Evolutionary conservation across 1,140 invertebrate genomes (phyloP), one percentile per base, ranked within the genome.

Genomic region (Limonius californicus): DNA sequence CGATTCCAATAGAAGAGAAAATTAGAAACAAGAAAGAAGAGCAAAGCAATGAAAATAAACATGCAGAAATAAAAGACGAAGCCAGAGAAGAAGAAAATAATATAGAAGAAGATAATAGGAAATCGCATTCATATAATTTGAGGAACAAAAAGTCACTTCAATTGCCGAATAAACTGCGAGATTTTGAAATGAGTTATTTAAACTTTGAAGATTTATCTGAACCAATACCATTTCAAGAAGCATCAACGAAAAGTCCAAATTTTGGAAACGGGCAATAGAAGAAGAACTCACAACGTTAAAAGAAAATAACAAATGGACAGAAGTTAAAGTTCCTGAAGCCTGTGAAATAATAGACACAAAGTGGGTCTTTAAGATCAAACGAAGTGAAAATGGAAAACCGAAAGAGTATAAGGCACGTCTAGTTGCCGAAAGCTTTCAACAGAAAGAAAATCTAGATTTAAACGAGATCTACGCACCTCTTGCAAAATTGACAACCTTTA

Each of bases 291-390:
- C 23, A 45, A 53, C 66, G 30, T 53, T 61, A 30, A 11, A 65
- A 39, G 58, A 27, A 14, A 71, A 68, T 57, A 59, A 68, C n/a
- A 72, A 67, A 1, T 72, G 68, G 69, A 58, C 8, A 57, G 47
- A 54, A 16, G 60, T 68, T 18, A 3, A 54, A 18, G 20, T n/a
- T 15, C 59, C 59, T 8, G 20, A 53, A 39, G 20, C 35, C 4
- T 23, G 35, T 27, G 12, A 55, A 39, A 61, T 55, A 54, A 60
- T 76, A 3, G 57, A 67, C 11, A 68, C 54, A 43, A 68, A 68
- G 50, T 78, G 74, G 76, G 70, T 79, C 0, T 76, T 69, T 27
- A 70, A 66, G 32, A 50, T 68, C 1, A 74, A 76, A 60, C 11
- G 27, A 12, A 43, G 64, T 47, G 43, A 50, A 47, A 43, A 68